Evolutionary conservation across 1,140 invertebrate genomes (phyloP).

Genomic region (Charaxes varanes): DNA sequence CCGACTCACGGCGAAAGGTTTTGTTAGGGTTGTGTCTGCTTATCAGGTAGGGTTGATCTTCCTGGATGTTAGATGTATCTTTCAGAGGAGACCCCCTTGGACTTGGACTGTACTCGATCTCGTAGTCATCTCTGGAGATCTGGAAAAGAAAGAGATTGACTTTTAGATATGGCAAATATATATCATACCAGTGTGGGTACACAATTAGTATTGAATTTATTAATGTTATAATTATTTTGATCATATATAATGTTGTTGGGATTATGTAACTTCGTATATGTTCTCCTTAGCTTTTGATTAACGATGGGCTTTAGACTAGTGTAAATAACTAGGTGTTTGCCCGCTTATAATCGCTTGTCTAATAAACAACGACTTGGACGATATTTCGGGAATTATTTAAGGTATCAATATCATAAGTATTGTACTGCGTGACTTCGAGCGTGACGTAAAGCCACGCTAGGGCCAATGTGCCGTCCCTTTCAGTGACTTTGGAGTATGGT

Average conservation of each 20-base stretch:
- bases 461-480: slow-evolving; percentile 32
- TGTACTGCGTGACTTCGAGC: slow-evolving; percentile 38
- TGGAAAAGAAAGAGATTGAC: slow-evolving; percentile 32
- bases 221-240: no score
- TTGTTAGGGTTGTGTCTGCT: slow-evolving; percentile 66
- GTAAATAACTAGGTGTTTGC: slow-evolving; percentile 8
- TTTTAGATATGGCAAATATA: background rate
- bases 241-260: no score
- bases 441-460: slow-evolving; percentile 18
- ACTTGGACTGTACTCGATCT: slow-evolving; percentile 59
- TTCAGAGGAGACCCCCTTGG: slow-evolving; percentile 58
- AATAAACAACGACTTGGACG: slow-evolving; percentile 23
- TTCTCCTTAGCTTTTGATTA: no score
- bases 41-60: slow-evolving; percentile 54
- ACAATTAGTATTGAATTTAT: no score
- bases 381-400: slow-evolving; percentile 45
- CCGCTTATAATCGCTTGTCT: slow-evolving; percentile 24
- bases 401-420: slow-evolving; percentile 45
- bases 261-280: no score
- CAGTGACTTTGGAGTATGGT: slow-evolving; percentile 25
- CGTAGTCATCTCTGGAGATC: slow-evolving; percentile 65
- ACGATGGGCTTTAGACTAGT: no score
- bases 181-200: background rate
- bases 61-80: slow-evolving; percentile 65
- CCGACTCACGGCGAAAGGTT: slow-evolving; percentile 59